A percentile compares a stretch with the other conserved stretches of the same genome.
Evolutionary conservation across 2,113 vertebrate genomes (phyloP).

Genomic region (Rhynchomys soricoides): DNA sequence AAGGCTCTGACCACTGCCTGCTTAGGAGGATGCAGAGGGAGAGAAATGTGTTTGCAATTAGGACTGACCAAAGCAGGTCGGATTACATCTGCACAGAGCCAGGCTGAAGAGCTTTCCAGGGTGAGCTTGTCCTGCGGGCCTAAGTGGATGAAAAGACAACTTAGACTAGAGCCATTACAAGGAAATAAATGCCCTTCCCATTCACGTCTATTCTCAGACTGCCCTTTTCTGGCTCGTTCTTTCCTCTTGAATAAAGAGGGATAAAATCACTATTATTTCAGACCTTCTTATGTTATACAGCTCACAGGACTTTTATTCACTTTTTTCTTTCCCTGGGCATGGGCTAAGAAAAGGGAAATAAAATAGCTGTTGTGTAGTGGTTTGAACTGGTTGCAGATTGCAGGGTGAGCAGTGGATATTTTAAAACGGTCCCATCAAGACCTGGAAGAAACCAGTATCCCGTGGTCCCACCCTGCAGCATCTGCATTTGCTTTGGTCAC

Average conservation of each 20-base stretch:
- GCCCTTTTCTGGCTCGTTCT: conserved; percentile 39
- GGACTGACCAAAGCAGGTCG: conserved; percentile 81
- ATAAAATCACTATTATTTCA: conserved; percentile 49
- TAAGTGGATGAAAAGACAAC: conserved; percentile 79
- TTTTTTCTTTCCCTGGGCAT: neutral
- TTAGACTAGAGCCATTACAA: conserved; percentile 66
- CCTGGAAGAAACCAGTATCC: neutral
- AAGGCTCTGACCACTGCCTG: conserved; percentile 77
- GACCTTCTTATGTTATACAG: conserved; percentile 22
- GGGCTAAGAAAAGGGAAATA: conserved; percentile 28
- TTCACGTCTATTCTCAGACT: neutral
- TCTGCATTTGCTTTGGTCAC: neutral
- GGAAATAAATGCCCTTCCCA: conserved; percentile 63
- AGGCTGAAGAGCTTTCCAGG: conserved; percentile 83
- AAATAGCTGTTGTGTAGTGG: conserved; percentile 38
- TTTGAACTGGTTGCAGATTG: conserved; percentile 43
- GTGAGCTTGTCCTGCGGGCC: conserved; percentile 74
- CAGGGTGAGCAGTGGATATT: conserved; percentile 27
- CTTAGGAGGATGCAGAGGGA: conserved; percentile 81
- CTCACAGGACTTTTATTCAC: conserved; percentile 4
- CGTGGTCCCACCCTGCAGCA: rapidly evolving
- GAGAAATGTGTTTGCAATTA: conserved; percentile 89
- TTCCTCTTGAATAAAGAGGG: conserved; percentile 67
- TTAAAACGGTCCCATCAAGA: conserved; percentile 32
- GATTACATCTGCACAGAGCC: conserved; percentile 82